Conservation (phyloP, 2,888 invertebrate species). For the Cantharis flavilabris region DNA sequence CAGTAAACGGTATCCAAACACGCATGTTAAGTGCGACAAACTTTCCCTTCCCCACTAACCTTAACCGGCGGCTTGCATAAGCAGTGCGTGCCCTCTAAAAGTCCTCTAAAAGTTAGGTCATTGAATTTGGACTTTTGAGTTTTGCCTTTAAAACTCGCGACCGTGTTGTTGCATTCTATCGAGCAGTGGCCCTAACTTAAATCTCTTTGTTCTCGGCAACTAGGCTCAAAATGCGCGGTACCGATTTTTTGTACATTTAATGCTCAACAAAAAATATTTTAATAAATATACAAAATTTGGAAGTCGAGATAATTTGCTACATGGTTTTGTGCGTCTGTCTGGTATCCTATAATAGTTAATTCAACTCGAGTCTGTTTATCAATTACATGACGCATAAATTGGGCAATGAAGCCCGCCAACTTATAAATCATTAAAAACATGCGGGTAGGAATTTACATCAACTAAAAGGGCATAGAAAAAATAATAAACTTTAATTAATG, state of each 20-base stretch:
- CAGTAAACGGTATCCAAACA: slow-evolving; percentile 2
- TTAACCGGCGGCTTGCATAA: slow-evolving; percentile 39
- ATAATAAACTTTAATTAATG: not conserved
- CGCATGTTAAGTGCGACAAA: slow-evolving; percentile 3
- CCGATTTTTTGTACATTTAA: not conserved
- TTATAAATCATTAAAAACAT: slow-evolving; percentile 25
- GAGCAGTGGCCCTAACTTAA: slow-evolving; percentile 44
- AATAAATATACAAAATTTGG: not conserved
- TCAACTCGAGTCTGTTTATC: slow-evolving; percentile 3
- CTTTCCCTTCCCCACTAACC: slow-evolving; percentile 3
- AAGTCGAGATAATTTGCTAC: not conserved
- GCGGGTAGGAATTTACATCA: slow-evolving; percentile 13
- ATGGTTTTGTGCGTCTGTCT: not conserved
- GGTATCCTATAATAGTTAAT: not conserved
- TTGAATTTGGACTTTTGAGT: slow-evolving; percentile 55
- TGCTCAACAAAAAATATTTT: not conserved
- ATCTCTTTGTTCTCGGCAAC: not conserved
- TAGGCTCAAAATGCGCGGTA: not conserved
- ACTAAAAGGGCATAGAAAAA: not conserved
- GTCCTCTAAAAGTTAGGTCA: slow-evolving; percentile 57
- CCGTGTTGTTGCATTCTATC: slow-evolving; percentile 48
- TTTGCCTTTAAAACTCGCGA: slow-evolving; percentile 51
- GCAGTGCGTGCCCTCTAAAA: slow-evolving; percentile 56
- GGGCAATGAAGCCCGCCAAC: slow-evolving; percentile 29
- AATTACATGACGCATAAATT: slow-evolving; percentile 16